Conservation (phyloP, 2,113 vertebrate species). For the Scomber scombrus region DNA sequence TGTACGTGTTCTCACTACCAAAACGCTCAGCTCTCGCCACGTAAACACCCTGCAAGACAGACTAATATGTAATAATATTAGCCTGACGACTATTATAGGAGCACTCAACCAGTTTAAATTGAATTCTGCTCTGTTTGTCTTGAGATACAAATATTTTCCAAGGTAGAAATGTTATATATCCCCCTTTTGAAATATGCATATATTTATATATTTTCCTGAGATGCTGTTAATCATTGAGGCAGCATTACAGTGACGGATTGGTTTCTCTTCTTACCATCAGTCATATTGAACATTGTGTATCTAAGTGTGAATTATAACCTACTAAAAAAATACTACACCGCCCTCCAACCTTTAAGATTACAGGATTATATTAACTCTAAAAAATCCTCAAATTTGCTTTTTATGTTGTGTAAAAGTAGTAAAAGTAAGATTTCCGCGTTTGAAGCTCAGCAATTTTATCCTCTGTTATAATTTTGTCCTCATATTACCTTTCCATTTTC, state of each 20-base stretch:
- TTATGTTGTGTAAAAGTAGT: not conserved
- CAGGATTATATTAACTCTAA: no score
- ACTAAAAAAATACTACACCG: not conserved
- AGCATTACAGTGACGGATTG: not conserved
- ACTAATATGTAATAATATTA: not conserved
- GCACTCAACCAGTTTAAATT: constrained; percentile 28
- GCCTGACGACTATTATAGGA: not conserved
- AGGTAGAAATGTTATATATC: not conserved
- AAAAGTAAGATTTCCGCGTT: not conserved
- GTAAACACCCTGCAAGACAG: not conserved
- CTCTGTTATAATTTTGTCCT: no score
- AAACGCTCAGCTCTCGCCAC: not conserved
- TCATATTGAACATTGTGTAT: not conserved
- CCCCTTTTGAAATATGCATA: not conserved
- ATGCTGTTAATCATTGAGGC: not conserved
- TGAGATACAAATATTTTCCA: not conserved
- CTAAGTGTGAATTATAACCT: not conserved
- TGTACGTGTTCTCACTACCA: not conserved
- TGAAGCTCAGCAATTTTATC: not conserved
- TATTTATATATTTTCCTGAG: constrained; percentile 20
- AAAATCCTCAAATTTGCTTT: not conserved
- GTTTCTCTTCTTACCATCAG: not conserved
- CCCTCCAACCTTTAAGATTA: no score
- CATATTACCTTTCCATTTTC: constrained; percentile 27
- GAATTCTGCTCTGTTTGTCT: constrained; percentile 13